Conservation (phyloP, 1,140 invertebrate genomes). For the Drosophila hydei region DNA sequence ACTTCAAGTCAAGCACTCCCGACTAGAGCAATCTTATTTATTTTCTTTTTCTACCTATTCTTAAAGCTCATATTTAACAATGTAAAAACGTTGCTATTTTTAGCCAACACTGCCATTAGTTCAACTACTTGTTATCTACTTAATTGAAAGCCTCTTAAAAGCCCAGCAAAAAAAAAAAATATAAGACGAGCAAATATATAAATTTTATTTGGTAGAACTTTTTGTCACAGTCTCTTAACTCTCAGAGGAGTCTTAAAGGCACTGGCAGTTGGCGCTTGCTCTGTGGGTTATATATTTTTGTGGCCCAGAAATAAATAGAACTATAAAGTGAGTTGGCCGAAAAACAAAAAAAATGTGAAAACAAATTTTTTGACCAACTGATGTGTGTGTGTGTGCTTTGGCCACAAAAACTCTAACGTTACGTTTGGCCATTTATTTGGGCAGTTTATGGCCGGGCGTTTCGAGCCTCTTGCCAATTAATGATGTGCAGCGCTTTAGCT, state of each 20-base stretch:
- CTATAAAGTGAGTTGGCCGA: conserved; percentile 46
- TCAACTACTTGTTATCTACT: background rate
- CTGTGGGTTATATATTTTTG: conserved; percentile 13
- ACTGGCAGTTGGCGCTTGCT: background rate
- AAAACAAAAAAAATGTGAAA: conserved; percentile 24
- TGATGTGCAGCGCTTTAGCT: conserved; percentile 24
- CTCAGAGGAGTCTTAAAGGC: conserved; percentile 8
- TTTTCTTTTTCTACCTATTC: too few relatives aligned
- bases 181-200: background rate
- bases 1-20: too few relatives aligned
- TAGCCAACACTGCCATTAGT: background rate
- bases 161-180: background rate
- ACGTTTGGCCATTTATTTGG: conserved; percentile 39
- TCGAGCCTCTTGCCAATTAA: conserved; percentile 19
- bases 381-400: conserved; percentile 4
- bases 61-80: too few relatives aligned
- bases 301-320: conserved; percentile 38
- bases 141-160: conserved; percentile 2
- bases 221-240: conserved; percentile 21
- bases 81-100: too few relatives aligned
- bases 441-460: conserved; percentile 26
- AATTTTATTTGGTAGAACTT: background rate
- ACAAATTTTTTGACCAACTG: conserved; percentile 29
- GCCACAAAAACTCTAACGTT: conserved; percentile 44
- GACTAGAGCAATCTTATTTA: too few relatives aligned